phyloP scores from a whole-genome alignment of 2,113 vertebrate species.

The Dromaius novaehollandiae region DNA sequence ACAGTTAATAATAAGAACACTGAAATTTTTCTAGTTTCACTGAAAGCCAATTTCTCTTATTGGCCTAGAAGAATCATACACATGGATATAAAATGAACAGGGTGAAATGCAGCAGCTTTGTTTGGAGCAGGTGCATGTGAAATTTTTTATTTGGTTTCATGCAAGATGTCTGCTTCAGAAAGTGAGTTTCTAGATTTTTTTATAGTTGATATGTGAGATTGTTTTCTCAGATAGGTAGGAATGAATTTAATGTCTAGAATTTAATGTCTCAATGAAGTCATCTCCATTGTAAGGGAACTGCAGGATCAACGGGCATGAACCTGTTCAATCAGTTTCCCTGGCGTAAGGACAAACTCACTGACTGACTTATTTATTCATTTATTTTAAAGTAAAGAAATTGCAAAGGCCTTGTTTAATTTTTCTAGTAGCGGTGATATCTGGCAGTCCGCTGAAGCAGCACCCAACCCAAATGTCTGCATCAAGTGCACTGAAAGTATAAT shows the following conservation, averaged over 20 bases:
- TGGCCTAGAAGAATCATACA: neutral
- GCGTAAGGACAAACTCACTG: neutral
- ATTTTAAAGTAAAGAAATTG: neutral
- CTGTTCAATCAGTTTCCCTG: neutral
- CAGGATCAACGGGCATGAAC: neutral
- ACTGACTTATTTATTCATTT: neutral
- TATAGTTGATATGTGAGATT: neutral
- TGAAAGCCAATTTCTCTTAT: neutral
- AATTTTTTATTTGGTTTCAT: neutral
- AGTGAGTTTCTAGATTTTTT: neutral
- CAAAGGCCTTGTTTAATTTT: neutral
- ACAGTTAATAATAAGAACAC: neutral
- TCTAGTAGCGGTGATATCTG: neutral
- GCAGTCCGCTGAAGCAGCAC: conserved; percentile 40
- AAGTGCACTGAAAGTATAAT: conserved; percentile 17
- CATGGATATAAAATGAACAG: neutral
- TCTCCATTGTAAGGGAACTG: neutral
- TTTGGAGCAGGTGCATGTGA: neutral
- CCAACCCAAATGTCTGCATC: conserved; percentile 39
- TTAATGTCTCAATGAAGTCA: neutral
- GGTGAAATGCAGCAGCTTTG: neutral
- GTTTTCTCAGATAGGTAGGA: neutral
- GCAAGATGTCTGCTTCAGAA: neutral
- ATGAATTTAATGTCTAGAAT: neutral
- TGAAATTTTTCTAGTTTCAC: neutral